phyloP scores from a whole-genome alignment of 2,797 vertebrate genomes.

The Heliangelus exortis region DNA sequence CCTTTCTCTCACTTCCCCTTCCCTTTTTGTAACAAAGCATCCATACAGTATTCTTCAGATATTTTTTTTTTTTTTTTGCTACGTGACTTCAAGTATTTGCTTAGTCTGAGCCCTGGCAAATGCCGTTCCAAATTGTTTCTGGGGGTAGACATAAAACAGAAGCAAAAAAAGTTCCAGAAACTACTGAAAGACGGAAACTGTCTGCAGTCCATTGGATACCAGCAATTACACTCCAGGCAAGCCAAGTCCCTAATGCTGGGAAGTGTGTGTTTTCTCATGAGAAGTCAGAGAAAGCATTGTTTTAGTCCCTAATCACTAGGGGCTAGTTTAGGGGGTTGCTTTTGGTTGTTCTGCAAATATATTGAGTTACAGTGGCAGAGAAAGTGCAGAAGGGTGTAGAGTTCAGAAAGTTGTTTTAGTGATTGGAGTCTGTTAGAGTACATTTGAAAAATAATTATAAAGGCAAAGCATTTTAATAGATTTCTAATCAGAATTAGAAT shows the following conservation, averaged over 20 bases:
- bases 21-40: background rate
- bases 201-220: conserved; percentile 48
- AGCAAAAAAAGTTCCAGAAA: conserved; percentile 12
- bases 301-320: conserved; percentile 36
- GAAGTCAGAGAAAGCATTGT: conserved; percentile 49
- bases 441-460: conserved; percentile 10
- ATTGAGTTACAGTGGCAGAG: conserved; percentile 44
- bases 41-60: background rate
- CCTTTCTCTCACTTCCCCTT: background rate
- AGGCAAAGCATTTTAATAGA: conserved; percentile 31
- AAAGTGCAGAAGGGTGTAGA: conserved; percentile 52
- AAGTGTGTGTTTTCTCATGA: conserved; percentile 61
- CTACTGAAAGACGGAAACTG: conserved; percentile 23
- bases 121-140: conserved; percentile 7
- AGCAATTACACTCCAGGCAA: conserved; percentile 44
- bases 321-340: conserved; percentile 27
- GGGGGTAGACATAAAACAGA: background rate
- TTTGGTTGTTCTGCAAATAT: conserved; percentile 66
- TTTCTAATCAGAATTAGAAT: conserved; percentile 1
- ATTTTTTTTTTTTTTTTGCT: conserved; percentile 13
- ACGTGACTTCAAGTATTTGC: background rate
- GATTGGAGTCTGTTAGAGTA: background rate
- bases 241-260: background rate
- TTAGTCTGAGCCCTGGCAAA: background rate
- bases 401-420: conserved; percentile 37